Base-by-base conservation (phyloP, 2,888 invertebrate species). In the Strigamia crassipes region DNA sequence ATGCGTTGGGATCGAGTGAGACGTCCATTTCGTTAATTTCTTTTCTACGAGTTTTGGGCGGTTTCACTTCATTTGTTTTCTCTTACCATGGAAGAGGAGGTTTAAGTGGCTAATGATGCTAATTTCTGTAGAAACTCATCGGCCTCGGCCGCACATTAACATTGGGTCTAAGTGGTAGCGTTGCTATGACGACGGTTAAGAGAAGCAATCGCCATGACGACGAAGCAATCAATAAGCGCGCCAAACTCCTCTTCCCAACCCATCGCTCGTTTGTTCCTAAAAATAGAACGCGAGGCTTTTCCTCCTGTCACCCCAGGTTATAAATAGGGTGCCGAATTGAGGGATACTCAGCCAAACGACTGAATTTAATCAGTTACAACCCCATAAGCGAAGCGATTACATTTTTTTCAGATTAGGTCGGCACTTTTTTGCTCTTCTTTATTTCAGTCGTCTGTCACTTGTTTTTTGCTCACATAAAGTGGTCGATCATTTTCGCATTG, bases 31-130 rank as follows among this genome's bases (percentile, higher is more conserved):
- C 18, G n/a, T 18, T 56, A 56, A 56, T 56, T 56, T 56, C 56
- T 15, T 15, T n/a, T 18, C n/a, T 21, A 56, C 56, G 15, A 18
- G 56, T 56, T 56, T 56, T 56, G 56, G 56, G 56, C 56, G 56
- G 56, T 56, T 56, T 56, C 56, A 56, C 56, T 56, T 56, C 56
- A 56, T 56, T 56, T 56, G 56, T 56, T 56, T 56, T 56, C 56
- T 56, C 56, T 3, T 18, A 21, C 56, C 56, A 56, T 18, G 56
- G 18, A 56, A 56, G 18, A 56, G 56, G 56, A 56, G 56, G 18
- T 56, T 56, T 56, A 56, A 56, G 56, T 56, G 56, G 56, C 18
- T 56, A 56, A 56, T 56, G 56, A 56, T 56, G 56, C 56, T 56
- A 56, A 56, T 56, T 56, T 56, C 56, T 56, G 21, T 56, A 56